phyloP scores from a whole-genome alignment of 2,113 vertebrate species.

The Anarhynchus alexandrinus region DNA sequence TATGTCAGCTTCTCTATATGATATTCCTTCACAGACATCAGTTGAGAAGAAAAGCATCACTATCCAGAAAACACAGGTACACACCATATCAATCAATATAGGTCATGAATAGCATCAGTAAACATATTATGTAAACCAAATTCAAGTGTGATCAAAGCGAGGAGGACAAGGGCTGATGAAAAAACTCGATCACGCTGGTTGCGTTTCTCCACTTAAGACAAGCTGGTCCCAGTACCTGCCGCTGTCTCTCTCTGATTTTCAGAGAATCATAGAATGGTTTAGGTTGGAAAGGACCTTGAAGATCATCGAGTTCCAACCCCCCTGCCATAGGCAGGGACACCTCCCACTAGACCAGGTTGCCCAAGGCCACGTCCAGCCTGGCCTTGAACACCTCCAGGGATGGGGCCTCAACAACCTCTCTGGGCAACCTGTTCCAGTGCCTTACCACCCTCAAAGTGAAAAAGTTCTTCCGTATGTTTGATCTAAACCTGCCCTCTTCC shows the following conservation, averaged over 20 bases:
- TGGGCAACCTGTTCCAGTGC: no score
- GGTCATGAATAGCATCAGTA: background rate
- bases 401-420: no score
- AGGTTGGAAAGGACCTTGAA: no score
- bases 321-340: no score
- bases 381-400: no score
- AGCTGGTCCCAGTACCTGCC: background rate
- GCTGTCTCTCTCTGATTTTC: background rate
- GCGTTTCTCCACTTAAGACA: background rate
- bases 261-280: no score
- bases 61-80: background rate
- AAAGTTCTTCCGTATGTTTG: no score
- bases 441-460: no score
- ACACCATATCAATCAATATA: background rate
- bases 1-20: background rate
- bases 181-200: background rate
- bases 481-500: no score
- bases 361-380: no score
- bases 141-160: background rate
- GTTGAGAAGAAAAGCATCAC: background rate
- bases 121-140: background rate
- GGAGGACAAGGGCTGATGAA: background rate
- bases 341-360: no score
- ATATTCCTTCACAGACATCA: background rate
- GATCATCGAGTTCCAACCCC: no score